Percentiles rank a stretch among this genome's conserved stretches.
Evolutionary conservation across 2,888 invertebrate species (phyloP).

Genomic region (Sicus ferrugineus): DNA sequence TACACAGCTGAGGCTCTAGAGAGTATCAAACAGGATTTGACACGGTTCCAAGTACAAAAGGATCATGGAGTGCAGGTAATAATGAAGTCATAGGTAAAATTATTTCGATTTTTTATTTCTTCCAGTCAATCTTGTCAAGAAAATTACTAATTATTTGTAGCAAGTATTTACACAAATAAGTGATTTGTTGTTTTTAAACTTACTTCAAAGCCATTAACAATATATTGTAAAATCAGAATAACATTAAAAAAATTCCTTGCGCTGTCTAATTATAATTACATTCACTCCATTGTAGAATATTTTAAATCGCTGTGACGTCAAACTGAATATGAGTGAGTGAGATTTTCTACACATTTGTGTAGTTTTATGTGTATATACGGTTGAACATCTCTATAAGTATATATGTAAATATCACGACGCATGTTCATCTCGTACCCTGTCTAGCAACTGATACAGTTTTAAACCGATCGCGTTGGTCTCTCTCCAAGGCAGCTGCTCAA

Average conservation of each 20-base stretch:
- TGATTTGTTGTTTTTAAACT: too few relatives aligned
- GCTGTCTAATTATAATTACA: neutral
- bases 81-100: too few relatives aligned
- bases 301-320: slow-evolving; percentile 3
- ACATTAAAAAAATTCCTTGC: neutral
- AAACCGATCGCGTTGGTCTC: neutral
- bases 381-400: neutral
- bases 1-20: slow-evolving; percentile 65
- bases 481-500: neutral
- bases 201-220: too few relatives aligned
- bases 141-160: too few relatives aligned
- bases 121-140: too few relatives aligned
- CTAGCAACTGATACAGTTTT: too few relatives aligned
- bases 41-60: slow-evolving; percentile 63
- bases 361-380: too few relatives aligned
- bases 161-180: too few relatives aligned
- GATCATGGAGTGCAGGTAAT: slow-evolving; percentile 64
- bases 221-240: too few relatives aligned
- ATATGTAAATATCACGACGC: neutral
- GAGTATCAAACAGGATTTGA: slow-evolving; percentile 65
- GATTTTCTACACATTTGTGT: too few relatives aligned
- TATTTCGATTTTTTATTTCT: too few relatives aligned
- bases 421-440: neutral
- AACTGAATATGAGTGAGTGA: neutral
- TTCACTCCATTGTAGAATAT: neutral